Conservation (phyloP, 2,113 vertebrate genomes). For the Daboia siamensis region DNA sequence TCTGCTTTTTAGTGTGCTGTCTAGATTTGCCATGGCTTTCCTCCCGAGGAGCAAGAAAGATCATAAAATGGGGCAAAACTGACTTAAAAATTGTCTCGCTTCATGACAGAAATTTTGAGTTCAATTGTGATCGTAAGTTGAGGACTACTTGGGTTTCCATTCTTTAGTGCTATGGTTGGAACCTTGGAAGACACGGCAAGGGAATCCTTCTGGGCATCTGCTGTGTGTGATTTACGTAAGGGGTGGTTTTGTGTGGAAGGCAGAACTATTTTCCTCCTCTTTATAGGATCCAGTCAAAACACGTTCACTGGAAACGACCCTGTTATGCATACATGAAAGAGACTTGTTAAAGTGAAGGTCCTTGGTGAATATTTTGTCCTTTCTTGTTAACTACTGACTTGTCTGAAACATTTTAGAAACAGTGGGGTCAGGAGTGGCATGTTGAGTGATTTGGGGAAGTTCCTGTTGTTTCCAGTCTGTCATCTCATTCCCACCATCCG, state of each 20-base stretch:
- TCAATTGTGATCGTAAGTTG: background rate
- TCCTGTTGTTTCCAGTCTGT: background rate
- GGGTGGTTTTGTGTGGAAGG: background rate
- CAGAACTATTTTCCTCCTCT: background rate
- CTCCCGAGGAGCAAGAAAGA: background rate
- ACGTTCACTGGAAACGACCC: background rate
- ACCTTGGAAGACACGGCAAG: background rate
- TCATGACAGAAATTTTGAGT: background rate
- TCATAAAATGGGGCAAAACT: background rate
- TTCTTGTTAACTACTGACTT: background rate
- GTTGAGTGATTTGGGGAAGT: background rate
- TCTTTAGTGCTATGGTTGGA: background rate
- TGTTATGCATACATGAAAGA: background rate
- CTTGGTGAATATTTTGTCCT: background rate
- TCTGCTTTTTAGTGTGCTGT: too few species aligned
- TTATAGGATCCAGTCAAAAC: background rate
- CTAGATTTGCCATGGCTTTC: too few species aligned
- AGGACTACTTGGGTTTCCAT: background rate
- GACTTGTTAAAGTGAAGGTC: background rate
- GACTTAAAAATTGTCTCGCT: background rate
- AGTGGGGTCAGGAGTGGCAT: background rate
- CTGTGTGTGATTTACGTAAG: background rate
- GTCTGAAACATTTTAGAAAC: background rate
- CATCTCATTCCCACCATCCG: background rate
- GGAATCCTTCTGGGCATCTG: background rate